A percentile compares a stretch with the other conserved stretches of the same genome.
These are phyloP conservation scores for Cryptotermes secundus DNA, from an alignment of 1,140 invertebrate species.

Conservation along the genomic window DNA sequence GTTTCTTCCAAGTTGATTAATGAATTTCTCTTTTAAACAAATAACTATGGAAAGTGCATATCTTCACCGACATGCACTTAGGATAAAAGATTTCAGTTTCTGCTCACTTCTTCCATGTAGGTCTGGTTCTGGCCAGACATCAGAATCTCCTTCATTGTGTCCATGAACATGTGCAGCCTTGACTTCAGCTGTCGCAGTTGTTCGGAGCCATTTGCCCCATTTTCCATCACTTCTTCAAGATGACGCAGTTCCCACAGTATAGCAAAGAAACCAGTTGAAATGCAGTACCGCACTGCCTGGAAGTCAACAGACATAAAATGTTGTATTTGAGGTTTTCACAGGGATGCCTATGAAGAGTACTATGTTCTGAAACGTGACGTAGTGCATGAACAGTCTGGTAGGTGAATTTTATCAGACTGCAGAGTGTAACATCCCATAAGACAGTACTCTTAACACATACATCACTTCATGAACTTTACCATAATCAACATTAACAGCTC, in stretches of 20 bases:
- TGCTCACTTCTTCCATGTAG: constrained; percentile 42
- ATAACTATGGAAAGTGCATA: no score
- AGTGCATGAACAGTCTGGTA: no score
- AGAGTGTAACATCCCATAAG: no score
- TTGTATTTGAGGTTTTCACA: no score
- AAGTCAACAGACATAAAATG: background rate
- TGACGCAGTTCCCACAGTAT: constrained; percentile 86
- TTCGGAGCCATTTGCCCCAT: constrained; percentile 52
- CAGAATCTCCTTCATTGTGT: constrained; percentile 66
- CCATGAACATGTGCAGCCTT: constrained; percentile 72
- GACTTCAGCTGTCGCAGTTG: constrained; percentile 58
- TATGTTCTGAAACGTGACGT: no score
- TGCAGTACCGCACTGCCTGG: constrained; percentile 85
- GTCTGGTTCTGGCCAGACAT: constrained; percentile 26
- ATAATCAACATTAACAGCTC: no score
- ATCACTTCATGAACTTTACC: no score
- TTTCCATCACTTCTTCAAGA: constrained; percentile 71
- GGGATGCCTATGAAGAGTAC: no score
- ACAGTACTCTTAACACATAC: no score
- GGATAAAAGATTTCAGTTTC: background rate
- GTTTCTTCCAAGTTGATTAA: no score
- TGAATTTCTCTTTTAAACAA: no score
- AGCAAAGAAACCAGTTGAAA: constrained; percentile 84
- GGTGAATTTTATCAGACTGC: no score
- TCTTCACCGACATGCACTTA: background rate